Conservation (phyloP, 2,797 vertebrate species). For the Takifugu ocellatus region DNA sequence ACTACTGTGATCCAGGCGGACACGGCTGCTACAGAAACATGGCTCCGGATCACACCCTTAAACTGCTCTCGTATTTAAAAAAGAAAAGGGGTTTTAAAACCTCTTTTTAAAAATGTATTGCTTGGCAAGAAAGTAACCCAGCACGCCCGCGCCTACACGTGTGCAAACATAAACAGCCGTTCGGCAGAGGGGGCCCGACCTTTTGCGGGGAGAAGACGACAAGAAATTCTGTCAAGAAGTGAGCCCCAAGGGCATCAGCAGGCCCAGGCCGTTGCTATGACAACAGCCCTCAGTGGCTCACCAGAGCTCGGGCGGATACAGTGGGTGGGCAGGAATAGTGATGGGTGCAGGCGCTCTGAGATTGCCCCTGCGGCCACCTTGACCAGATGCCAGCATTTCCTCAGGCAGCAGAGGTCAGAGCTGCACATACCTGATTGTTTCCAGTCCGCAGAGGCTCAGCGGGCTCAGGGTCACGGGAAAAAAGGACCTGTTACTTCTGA, state of each 20-base stretch:
- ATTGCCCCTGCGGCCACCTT: slow-evolving; percentile 31
- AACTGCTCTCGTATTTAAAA: no score
- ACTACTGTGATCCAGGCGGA: no score
- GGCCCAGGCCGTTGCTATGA: slow-evolving; percentile 71
- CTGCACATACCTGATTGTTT: slow-evolving; percentile 32
- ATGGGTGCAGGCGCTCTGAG: slow-evolving; percentile 42
- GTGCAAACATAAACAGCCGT: slow-evolving; percentile 64
- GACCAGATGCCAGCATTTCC: slow-evolving; percentile 47
- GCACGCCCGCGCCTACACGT: slow-evolving; percentile 17
- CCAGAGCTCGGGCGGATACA: slow-evolving; percentile 34
- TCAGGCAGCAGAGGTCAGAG: slow-evolving; percentile 37
- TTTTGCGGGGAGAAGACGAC: slow-evolving; percentile 62
- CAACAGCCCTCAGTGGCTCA: slow-evolving; percentile 51
- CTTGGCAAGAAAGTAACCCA: no score
- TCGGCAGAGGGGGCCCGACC: slow-evolving; percentile 55
- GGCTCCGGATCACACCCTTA: no score
- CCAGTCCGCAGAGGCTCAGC: slow-evolving; percentile 11
- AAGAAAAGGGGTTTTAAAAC: no score
- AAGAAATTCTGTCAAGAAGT: slow-evolving; percentile 71
- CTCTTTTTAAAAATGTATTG: no score
- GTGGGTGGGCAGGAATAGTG: slow-evolving; percentile 59
- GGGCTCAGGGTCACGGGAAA: slow-evolving; percentile 26
- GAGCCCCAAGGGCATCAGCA: slow-evolving; percentile 67
- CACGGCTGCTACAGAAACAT: no score
- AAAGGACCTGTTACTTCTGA: slow-evolving; percentile 41